Evolutionary conservation across 2,888 invertebrate genomes (phyloP).

Genomic region (Trichacis sp.): DNA sequence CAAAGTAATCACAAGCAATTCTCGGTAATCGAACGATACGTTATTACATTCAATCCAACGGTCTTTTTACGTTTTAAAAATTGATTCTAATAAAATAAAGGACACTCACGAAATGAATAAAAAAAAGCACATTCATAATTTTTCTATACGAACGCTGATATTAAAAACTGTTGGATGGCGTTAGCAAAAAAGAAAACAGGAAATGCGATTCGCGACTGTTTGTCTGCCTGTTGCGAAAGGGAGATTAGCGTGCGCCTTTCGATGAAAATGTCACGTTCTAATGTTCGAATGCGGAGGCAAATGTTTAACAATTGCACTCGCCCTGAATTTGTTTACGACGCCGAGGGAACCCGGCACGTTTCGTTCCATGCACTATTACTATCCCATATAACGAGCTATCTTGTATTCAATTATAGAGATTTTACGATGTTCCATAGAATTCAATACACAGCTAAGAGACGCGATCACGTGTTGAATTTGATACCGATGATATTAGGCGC

Average conservation of each 20-base stretch:
- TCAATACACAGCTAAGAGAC: slow-evolving; percentile 36
- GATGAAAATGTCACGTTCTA: slow-evolving; percentile 6
- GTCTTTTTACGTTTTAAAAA: too few species aligned
- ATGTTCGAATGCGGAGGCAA: background rate
- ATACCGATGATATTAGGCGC: slow-evolving; percentile 24
- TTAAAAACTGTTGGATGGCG: too few species aligned
- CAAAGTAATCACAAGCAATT: background rate
- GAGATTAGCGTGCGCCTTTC: background rate
- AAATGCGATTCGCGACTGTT: background rate
- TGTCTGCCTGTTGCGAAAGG: background rate
- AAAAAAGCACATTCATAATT: too few species aligned
- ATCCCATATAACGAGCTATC: slow-evolving; percentile 29
- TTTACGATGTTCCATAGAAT: slow-evolving; percentile 33
- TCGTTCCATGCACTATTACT: slow-evolving; percentile 24
- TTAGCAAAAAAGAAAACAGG: background rate
- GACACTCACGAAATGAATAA: too few species aligned
- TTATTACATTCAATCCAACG: too few species aligned
- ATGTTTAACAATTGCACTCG: slow-evolving; percentile 19
- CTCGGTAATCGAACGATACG: background rate
- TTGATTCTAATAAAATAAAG: too few species aligned
- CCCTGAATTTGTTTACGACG: slow-evolving; percentile 36
- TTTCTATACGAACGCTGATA: too few species aligned
- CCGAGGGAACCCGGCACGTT: slow-evolving; percentile 11
- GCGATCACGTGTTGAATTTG: slow-evolving; percentile 25
- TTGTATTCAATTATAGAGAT: slow-evolving; percentile 41